Conservation (phyloP, 2,888 invertebrate species). For the Prenolepis imparis region DNA sequence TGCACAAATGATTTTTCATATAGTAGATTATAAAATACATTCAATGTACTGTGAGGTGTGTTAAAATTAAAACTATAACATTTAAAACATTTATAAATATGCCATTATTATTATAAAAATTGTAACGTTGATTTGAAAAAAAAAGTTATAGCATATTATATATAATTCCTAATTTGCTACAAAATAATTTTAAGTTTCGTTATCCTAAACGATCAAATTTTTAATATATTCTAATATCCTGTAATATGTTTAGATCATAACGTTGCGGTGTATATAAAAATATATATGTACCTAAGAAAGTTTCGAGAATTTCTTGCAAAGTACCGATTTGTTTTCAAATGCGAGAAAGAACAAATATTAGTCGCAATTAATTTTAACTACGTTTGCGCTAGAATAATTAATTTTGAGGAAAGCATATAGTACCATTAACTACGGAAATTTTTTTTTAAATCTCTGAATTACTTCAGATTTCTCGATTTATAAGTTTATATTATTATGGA, state of each 20-base stretch:
- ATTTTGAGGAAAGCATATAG: neutral
- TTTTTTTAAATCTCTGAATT: neutral
- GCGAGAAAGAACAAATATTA: neutral
- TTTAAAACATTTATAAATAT: slow-evolving; percentile 18
- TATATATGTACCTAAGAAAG: neutral
- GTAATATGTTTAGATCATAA: neutral
- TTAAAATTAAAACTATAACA: neutral
- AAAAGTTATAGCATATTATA: neutral
- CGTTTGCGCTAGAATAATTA: neutral
- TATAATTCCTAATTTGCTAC: slow-evolving; percentile 1
- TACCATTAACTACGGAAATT: neutral
- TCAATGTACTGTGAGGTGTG: neutral
- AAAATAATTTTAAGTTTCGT: slow-evolving; percentile 13
- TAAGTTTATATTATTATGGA: neutral
- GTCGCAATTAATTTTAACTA: neutral
- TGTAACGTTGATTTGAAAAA: neutral
- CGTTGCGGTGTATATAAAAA: neutral
- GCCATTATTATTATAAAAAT: slow-evolving; percentile 17
- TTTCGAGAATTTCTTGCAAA: neutral
- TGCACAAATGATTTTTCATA: neutral
- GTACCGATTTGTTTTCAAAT: neutral
- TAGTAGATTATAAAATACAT: neutral
- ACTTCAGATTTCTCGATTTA: neutral
- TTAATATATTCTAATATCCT: slow-evolving; percentile 10
- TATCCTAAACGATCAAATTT: neutral